Conservation (phyloP, 2,888 invertebrate species). For the Drosophila nr. fundita region DNA sequence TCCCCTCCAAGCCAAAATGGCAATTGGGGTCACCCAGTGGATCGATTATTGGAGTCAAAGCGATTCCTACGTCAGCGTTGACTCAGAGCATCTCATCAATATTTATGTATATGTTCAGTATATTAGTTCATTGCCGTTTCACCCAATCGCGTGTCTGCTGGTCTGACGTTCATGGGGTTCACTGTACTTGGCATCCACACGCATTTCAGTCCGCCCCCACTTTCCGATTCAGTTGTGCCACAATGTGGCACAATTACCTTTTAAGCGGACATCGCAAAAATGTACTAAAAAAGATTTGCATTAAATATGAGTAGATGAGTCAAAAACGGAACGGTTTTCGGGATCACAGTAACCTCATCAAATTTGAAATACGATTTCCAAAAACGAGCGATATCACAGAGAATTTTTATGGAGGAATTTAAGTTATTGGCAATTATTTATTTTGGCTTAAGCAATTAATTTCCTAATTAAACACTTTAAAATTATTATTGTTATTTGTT, state of each 20-base stretch:
- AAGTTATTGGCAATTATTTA: not conserved
- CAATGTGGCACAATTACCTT: conserved; percentile 73
- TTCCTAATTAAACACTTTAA: not conserved
- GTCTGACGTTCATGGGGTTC: conserved; percentile 58
- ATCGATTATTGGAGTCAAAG: not conserved
- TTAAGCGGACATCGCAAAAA: conserved; percentile 55
- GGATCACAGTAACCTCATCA: conserved; percentile 9
- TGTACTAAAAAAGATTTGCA: conserved; percentile 16
- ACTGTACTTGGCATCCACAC: conserved; percentile 45
- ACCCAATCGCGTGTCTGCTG: conserved; percentile 60
- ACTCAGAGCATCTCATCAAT: conserved; percentile 44
- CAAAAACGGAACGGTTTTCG: conserved; percentile 20
- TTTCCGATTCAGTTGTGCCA: conserved; percentile 6
- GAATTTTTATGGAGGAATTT: not conserved
- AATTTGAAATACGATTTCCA: conserved; percentile 1
- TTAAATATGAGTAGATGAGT: conserved; percentile 22
- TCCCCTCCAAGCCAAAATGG: conserved; percentile 27
- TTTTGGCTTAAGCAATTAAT: not conserved
- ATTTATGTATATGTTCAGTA: conserved; percentile 28
- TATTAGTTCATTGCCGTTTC: conserved; percentile 72
- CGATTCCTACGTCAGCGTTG: conserved; percentile 41
- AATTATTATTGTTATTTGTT: not conserved
- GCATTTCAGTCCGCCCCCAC: conserved; percentile 9
- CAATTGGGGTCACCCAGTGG: conserved; percentile 40
- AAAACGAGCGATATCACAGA: not conserved